Conservation (phyloP, 2,113 vertebrate genomes). For the Pseudorectes ferrugineus region DNA sequence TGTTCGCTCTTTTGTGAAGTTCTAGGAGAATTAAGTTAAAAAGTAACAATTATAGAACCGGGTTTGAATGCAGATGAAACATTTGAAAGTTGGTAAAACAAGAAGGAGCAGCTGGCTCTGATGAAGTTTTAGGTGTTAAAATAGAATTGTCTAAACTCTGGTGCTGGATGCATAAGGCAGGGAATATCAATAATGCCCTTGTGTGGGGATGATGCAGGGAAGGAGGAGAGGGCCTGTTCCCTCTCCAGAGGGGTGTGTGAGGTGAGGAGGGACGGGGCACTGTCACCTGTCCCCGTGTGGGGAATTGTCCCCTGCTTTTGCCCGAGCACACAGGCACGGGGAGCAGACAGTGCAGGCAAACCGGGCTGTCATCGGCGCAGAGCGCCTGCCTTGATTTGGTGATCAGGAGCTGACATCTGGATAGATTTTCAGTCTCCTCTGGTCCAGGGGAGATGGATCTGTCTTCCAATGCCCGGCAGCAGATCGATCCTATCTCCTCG, state of each 20-base stretch:
- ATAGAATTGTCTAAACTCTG: background rate
- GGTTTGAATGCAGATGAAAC: background rate
- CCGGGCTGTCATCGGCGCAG: rapidly evolving
- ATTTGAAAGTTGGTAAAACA: background rate
- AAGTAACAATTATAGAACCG: background rate
- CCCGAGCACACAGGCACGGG: background rate
- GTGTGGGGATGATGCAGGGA: background rate
- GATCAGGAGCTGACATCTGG: background rate
- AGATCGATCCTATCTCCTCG: background rate
- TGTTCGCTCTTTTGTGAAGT: background rate
- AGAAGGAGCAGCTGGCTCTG: background rate
- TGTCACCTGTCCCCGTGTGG: background rate
- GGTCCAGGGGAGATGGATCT: background rate
- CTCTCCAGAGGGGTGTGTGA: background rate
- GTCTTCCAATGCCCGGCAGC: background rate
- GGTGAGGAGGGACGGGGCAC: background rate
- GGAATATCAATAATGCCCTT: background rate
- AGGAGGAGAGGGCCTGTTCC: background rate
- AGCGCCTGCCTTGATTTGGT: background rate
- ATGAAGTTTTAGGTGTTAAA: background rate
- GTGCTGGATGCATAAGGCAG: background rate
- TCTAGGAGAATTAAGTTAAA: background rate
- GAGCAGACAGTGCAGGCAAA: background rate
- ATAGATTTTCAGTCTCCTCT: conserved; percentile 23
- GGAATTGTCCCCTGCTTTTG: background rate